Base-by-base conservation (phyloP, 2,113 vertebrate genomes). In the Cromileptes altivelis region DNA sequence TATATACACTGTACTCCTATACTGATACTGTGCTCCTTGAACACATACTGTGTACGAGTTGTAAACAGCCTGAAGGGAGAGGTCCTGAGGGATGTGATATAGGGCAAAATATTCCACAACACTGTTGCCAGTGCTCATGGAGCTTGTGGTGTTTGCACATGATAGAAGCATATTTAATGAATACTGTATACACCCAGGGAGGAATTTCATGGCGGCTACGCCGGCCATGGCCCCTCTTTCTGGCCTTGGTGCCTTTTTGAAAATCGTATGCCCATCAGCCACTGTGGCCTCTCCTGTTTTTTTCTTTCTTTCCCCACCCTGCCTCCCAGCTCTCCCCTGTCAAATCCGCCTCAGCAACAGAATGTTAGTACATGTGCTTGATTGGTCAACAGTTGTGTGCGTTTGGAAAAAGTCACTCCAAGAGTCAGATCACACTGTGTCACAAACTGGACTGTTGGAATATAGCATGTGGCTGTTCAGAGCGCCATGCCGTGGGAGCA, bases 11-110 rank as follows among this genome's bases (percentile, higher is more conserved):
- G n/a, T 23, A 30, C 6, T 9, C 47, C 23, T n/a, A 11, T 30
- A 61, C 8, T n/a, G 18, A 11, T 7, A 14, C 65, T 47, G 4
- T 45, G 12, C 15, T 13, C 1, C 50, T n/a, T n/a, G n/a, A 74
- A n/a, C 50, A 56, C 27, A 23, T 52, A 21, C 23, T 53, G 12
- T 53, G 4, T 61, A 4, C 49, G 13, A 17, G 37, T n/a, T 56
- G 37, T 11, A 47, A 15, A 14, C 72, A 60, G 67, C 58, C 58
- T 70, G 58, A 50, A 52, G 73, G 68, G 56, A 77, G 55, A 18
- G 53, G 9, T 56, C 74, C 62, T 50, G 14, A 56, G 70, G 47
- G 64, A 57, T 53, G 17, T 53, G 33, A 74, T 53, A 30, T 19
- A 68, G 45, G 13, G 49, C 23, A 47, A 49, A 53, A 71, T 60